Percentiles rank a stretch among this genome's conserved stretches.
phyloP scores from a whole-genome alignment of 2,113 vertebrate genomes.

The Tragelaphus scriptus region DNA sequence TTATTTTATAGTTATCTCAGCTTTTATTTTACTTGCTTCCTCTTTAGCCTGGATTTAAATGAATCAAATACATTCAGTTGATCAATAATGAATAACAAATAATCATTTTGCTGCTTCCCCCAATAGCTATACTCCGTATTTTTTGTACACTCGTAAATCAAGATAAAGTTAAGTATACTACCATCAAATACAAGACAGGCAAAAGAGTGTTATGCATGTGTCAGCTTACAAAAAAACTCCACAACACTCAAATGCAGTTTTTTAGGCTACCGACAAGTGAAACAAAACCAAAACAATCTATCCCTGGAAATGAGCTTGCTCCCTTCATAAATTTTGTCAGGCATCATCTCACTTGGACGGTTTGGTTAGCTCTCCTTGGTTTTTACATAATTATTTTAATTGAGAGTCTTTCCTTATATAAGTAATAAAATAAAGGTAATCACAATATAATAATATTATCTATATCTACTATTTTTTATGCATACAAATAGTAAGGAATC shows the following conservation, averaged over 20 bases:
- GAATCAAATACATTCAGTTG: neutral
- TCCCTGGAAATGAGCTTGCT: neutral
- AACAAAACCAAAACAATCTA: neutral
- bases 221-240: neutral
- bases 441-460: neutral
- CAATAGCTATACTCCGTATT: neutral
- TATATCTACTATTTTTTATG: neutral
- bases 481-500: neutral
- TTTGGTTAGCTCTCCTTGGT: neutral
- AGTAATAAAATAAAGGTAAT: neutral
- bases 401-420: neutral
- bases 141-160: neutral
- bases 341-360: neutral
- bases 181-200: neutral
- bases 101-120: neutral
- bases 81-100: neutral
- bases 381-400: conserved; percentile 10
- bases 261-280: neutral
- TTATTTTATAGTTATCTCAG: neutral
- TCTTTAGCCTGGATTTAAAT: neutral
- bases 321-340: neutral
- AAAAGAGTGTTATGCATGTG: neutral
- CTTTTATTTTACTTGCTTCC: neutral
- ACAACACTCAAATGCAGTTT: neutral
- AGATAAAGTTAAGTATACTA: neutral